These are phyloP conservation scores for Parauchenoglanis punctatus DNA, from an alignment of 2,797 vertebrate species.

Conservation along the genomic window DNA sequence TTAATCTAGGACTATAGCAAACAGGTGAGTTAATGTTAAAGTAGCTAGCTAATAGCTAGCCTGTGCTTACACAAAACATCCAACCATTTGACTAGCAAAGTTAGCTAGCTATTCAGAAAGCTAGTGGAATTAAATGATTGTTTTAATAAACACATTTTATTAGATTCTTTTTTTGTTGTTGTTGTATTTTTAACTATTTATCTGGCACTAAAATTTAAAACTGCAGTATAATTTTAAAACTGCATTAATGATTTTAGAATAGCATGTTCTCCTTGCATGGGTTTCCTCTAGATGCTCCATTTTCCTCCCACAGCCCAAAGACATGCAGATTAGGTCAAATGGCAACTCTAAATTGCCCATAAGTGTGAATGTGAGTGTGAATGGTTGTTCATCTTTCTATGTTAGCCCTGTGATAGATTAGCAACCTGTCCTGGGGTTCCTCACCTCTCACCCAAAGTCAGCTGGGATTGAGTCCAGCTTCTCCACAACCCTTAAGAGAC, in stretches of 20 bases:
- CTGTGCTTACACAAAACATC: not conserved
- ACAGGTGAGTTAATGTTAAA: not conserved
- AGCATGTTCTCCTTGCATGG: no score
- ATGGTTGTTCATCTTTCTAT: no score
- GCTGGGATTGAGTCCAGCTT: no score
- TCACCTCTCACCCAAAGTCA: no score
- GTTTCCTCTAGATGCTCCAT: no score
- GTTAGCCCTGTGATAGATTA: no score
- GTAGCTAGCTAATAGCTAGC: not conserved
- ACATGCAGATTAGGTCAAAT: no score
- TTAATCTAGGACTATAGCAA: not conserved
- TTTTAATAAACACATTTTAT: not conserved
- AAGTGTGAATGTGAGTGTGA: no score
- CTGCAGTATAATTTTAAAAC: not conserved
- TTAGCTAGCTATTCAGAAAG: not conserved
- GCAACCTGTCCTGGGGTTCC: no score
- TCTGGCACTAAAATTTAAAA: not conserved
- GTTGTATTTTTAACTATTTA: not conserved
- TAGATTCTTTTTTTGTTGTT: not conserved
- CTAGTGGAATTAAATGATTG: not conserved
- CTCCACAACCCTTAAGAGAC: no score
- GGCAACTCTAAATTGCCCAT: no score
- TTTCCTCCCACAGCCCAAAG: no score
- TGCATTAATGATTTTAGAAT: not conserved
- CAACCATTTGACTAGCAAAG: not conserved